These are phyloP conservation scores for Galerucella nymphaeae DNA, from an alignment of 2,888 invertebrate species.

Conservation along the genomic window DNA sequence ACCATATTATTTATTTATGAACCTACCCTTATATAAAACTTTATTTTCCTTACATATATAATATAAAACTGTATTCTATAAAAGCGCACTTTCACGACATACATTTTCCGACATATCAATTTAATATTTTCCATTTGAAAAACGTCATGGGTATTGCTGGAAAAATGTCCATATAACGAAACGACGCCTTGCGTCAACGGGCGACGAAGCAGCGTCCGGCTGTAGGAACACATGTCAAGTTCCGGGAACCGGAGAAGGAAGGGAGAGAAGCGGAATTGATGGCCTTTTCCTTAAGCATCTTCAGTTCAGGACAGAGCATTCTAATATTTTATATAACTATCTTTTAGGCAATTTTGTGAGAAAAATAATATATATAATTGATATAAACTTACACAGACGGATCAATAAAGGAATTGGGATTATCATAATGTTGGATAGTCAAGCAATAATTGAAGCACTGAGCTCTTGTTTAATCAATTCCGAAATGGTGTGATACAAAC, in stretches of 20 bases:
- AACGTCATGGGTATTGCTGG: conserved; percentile 50
- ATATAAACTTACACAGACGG: too few relatives aligned
- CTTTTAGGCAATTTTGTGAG: too few relatives aligned
- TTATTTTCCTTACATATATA: conserved; percentile 10
- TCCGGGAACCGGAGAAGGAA: conserved; percentile 49
- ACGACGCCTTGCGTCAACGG: conserved; percentile 30
- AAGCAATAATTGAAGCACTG: too few relatives aligned
- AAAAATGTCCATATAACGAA: conserved; percentile 36
- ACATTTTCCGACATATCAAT: conserved; percentile 33
- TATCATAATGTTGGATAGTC: too few relatives aligned
- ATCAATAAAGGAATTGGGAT: too few relatives aligned
- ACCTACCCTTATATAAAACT: neutral
- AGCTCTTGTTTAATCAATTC: too few relatives aligned
- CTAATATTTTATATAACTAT: neutral
- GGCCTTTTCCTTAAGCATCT: conserved; percentile 34
- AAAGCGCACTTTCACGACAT: conserved; percentile 29
- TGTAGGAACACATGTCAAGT: conserved; percentile 59
- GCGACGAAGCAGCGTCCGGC: conserved; percentile 54
- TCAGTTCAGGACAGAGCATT: neutral
- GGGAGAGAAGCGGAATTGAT: conserved; percentile 48
- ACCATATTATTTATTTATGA: neutral
- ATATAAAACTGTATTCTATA: conserved; percentile 28
- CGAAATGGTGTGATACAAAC: too few relatives aligned
- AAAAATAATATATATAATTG: too few relatives aligned
- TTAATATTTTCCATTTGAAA: conserved; percentile 39